Evolutionary conservation across 2,888 invertebrate genomes (phyloP).

Genomic region (Xylota sylvarum): DNA sequence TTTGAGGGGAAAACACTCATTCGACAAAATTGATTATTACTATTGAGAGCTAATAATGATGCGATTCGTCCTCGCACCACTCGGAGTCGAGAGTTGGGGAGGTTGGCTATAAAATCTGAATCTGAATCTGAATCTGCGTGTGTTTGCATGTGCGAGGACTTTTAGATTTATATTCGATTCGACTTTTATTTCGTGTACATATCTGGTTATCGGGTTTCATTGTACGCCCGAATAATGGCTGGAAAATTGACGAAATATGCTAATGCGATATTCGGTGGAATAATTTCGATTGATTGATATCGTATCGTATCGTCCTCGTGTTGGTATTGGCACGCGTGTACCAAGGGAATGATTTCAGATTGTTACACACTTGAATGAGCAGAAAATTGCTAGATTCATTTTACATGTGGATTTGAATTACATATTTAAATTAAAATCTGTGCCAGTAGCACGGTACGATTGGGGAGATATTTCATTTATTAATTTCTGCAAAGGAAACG

Average conservation of each 20-base stretch:
- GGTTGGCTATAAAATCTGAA: slow-evolving; percentile 5
- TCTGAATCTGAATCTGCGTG: neutral
- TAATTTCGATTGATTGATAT: slow-evolving; percentile 74
- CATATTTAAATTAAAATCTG: slow-evolving; percentile 54
- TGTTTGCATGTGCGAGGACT: slow-evolving; percentile 22
- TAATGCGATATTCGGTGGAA: slow-evolving; percentile 70
- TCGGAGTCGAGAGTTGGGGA: neutral
- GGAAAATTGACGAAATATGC: slow-evolving; percentile 73
- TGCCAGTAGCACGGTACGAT: neutral
- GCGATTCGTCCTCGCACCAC: neutral
- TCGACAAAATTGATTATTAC: slow-evolving; percentile 57
- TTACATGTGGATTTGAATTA: slow-evolving; percentile 41
- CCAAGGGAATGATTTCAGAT: slow-evolving; percentile 41
- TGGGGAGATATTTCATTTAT: slow-evolving; percentile 1
- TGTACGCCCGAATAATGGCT: slow-evolving; percentile 64
- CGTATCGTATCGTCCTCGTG: slow-evolving; percentile 23
- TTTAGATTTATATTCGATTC: slow-evolving; percentile 64
- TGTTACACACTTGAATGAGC: slow-evolving; percentile 67
- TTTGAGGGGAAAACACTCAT: slow-evolving; percentile 38
- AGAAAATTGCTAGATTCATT: slow-evolving; percentile 57
- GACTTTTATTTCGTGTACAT: slow-evolving; percentile 52
- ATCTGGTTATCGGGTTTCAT: slow-evolving; percentile 66
- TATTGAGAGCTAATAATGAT: slow-evolving; percentile 66
- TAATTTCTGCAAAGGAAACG: neutral
- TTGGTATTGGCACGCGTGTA: slow-evolving; percentile 4